Evolutionary conservation across 2,113 vertebrate species (phyloP).

Genomic region (Nesoenas mayeri): DNA sequence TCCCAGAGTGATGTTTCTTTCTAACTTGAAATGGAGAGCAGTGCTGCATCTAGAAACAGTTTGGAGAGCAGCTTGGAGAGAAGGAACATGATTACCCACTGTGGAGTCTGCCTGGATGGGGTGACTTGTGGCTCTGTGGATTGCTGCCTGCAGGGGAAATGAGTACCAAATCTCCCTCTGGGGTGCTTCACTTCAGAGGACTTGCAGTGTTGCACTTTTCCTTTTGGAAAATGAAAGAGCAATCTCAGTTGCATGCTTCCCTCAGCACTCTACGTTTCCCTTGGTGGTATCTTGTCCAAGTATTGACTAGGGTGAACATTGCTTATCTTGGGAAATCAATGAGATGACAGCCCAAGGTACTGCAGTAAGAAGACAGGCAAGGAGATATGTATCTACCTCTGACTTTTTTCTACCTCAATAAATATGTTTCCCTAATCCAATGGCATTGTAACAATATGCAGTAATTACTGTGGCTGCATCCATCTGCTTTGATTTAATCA

Average conservation of each 20-base stretch:
- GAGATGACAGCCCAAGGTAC: constrained; percentile 24
- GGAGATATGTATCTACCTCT: constrained; percentile 46
- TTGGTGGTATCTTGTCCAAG: background rate
- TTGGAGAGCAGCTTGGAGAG: background rate
- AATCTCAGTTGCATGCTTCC: background rate
- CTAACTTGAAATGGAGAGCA: background rate
- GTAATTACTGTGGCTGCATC: constrained; percentile 50
- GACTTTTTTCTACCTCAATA: constrained; percentile 41
- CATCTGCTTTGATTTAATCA: constrained; percentile 69
- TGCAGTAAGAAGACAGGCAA: constrained; percentile 30
- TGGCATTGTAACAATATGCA: constrained; percentile 28
- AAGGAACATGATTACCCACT: background rate
- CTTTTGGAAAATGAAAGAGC: background rate
- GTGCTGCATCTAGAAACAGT: background rate
- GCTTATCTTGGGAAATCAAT: constrained; percentile 44
- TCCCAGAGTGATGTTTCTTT: background rate
- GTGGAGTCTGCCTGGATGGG: background rate
- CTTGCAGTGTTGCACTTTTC: background rate
- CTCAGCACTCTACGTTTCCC: constrained; percentile 20
- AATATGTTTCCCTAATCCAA: constrained; percentile 37
- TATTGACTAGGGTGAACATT: constrained; percentile 10
- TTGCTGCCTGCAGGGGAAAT: background rate
- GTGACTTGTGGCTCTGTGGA: background rate
- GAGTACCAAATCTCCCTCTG: background rate
- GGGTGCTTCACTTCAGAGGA: background rate